phyloP scores from a whole-genome alignment of 2,797 vertebrate species.

The Bothrops alternatus region DNA sequence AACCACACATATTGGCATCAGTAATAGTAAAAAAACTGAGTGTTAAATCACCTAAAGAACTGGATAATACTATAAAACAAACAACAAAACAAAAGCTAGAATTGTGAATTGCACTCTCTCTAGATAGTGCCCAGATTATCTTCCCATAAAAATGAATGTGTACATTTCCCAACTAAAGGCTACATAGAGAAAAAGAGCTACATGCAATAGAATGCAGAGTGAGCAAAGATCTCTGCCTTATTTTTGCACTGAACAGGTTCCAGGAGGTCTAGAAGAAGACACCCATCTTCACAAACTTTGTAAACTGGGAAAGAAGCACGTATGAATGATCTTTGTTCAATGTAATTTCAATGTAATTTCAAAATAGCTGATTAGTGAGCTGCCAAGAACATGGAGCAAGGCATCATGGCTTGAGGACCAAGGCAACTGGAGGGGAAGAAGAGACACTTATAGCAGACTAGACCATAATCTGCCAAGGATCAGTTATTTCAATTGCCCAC shows the following conservation, averaged over 20 bases:
- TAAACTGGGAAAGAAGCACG: background rate
- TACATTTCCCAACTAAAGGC: background rate
- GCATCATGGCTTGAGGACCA: background rate
- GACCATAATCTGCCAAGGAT: background rate
- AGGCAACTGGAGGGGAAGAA: background rate
- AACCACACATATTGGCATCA: background rate
- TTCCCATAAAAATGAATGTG: conserved; percentile 14
- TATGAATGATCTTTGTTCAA: background rate
- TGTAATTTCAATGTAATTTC: background rate
- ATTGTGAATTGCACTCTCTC: background rate
- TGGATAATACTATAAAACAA: background rate
- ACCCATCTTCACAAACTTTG: background rate
- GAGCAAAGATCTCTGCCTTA: background rate
- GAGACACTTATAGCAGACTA: background rate
- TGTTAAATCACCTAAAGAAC: background rate
- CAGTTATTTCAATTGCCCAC: background rate
- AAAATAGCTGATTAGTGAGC: background rate
- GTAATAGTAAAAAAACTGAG: background rate
- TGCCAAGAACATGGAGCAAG: background rate
- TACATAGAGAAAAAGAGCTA: background rate
- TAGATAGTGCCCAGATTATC: accelerated
- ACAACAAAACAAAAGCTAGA: background rate
- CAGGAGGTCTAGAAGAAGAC: background rate
- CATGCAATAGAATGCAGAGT: background rate
- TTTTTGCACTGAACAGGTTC: background rate